Conservation (phyloP, 2,797 vertebrate genomes). For the Bryconaethiops microstoma region DNA sequence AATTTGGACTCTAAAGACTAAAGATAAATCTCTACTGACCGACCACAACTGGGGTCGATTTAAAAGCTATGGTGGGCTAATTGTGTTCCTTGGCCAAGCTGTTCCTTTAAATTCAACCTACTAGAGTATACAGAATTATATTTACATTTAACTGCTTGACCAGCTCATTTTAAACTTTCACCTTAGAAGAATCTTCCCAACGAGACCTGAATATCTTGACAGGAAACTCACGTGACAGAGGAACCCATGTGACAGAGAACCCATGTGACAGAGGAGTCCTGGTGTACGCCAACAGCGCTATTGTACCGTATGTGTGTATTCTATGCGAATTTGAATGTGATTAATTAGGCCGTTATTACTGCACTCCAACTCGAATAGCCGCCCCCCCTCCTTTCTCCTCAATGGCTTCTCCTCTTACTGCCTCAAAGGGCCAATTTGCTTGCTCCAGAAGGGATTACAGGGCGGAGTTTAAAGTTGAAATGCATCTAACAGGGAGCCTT, state of each 20-base stretch:
- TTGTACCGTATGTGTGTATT: conserved; percentile 50
- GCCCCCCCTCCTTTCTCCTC: conserved; percentile 69
- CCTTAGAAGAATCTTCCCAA: too few relatives aligned
- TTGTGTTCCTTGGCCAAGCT: too few relatives aligned
- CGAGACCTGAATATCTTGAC: too few relatives aligned
- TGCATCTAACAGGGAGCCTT: conserved; percentile 74
- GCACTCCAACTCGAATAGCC: conserved; percentile 33
- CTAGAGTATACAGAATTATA: too few relatives aligned
- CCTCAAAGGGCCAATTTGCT: conserved; percentile 80
- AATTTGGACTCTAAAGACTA: too few relatives aligned
- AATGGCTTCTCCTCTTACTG: conserved; percentile 66
- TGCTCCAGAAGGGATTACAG: conserved; percentile 76
- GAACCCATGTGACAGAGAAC: too few relatives aligned
- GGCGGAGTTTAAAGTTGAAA: conserved; percentile 62
- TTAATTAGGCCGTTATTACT: conserved; percentile 56
- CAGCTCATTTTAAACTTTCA: too few relatives aligned
- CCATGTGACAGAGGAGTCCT: not conserved
- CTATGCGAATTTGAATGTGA: conserved; percentile 39
- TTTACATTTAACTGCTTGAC: too few relatives aligned
- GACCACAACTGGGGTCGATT: too few relatives aligned
- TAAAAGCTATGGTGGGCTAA: too few relatives aligned
- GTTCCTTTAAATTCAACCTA: too few relatives aligned
- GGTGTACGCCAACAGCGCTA: conserved; percentile 52
- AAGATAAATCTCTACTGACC: too few relatives aligned
- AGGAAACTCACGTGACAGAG: not conserved